These are phyloP conservation scores for Melinopterus prodromus DNA, from an alignment of 2,888 invertebrate species.

Conservation along the genomic window DNA sequence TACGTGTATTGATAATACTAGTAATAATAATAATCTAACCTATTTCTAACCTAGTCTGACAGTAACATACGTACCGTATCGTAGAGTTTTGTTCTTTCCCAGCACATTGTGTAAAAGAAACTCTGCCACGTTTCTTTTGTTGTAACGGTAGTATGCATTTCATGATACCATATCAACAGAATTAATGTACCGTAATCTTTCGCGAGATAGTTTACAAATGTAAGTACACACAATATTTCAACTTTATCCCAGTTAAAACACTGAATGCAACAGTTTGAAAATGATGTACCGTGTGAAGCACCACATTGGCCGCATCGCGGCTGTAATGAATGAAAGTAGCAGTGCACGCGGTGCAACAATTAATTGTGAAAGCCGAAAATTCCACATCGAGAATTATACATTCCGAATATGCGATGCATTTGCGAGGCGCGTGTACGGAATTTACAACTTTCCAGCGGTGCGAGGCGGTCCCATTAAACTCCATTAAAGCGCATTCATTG, in stretches of 20 bases:
- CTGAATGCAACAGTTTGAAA: not conserved
- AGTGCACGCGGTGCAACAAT: not conserved
- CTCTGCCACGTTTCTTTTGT: too few relatives aligned
- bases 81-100: too few relatives aligned
- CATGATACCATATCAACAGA: too few relatives aligned
- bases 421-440: not conserved
- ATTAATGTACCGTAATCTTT: not conserved
- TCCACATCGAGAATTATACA: not conserved
- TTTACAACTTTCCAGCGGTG: not conserved
- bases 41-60: too few relatives aligned
- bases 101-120: too few relatives aligned
- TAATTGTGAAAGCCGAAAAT: not conserved
- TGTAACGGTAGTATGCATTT: too few relatives aligned
- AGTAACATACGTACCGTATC: too few relatives aligned
- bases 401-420: not conserved
- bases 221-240: not conserved
- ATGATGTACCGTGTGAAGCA: not conserved
- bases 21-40: too few relatives aligned
- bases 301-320: not conserved
- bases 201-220: not conserved
- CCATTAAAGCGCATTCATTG: constrained; percentile 26
- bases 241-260: not conserved
- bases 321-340: not conserved
- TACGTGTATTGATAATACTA: too few relatives aligned
- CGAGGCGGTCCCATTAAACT: constrained; percentile 11